These are phyloP conservation scores for Ranitomeya variabilis DNA, from an alignment of 2,113 vertebrate genomes.

Conservation along the genomic window DNA sequence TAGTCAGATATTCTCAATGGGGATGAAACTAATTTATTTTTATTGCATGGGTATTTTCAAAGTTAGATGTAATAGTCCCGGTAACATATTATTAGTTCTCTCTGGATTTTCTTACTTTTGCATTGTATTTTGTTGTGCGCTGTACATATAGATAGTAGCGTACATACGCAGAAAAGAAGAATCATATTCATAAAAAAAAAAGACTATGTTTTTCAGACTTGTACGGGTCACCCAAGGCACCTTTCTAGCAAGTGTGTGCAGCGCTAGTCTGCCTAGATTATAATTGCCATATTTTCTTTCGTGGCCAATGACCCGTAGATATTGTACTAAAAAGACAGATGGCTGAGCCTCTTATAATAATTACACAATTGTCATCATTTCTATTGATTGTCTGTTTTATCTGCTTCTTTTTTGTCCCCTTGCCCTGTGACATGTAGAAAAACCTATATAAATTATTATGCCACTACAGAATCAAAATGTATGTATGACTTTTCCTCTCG, in stretches of 20 bases:
- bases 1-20: too few species aligned
- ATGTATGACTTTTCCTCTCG: constrained; percentile 54
- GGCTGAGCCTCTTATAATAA: constrained; percentile 35
- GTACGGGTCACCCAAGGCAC: constrained; percentile 38
- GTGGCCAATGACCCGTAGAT: constrained; percentile 39
- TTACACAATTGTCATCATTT: constrained; percentile 52
- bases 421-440: constrained; percentile 17
- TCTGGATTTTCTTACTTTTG: neutral
- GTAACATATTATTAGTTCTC: neutral
- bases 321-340: constrained; percentile 48
- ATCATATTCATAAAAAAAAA: neutral
- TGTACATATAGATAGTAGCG: neutral
- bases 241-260: constrained; percentile 37
- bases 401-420: constrained; percentile 26
- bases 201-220: constrained; percentile 16
- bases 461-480: constrained; percentile 50
- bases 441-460: neutral
- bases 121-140: neutral
- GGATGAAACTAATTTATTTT: too few species aligned
- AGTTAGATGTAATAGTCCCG: too few species aligned
- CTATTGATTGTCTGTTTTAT: constrained; percentile 52
- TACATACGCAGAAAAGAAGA: neutral
- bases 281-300: constrained; percentile 50
- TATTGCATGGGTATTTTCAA: too few species aligned
- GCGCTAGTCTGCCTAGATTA: neutral